Conservation (phyloP, 2,888 invertebrate species). For the Autographa pulchrina region DNA sequence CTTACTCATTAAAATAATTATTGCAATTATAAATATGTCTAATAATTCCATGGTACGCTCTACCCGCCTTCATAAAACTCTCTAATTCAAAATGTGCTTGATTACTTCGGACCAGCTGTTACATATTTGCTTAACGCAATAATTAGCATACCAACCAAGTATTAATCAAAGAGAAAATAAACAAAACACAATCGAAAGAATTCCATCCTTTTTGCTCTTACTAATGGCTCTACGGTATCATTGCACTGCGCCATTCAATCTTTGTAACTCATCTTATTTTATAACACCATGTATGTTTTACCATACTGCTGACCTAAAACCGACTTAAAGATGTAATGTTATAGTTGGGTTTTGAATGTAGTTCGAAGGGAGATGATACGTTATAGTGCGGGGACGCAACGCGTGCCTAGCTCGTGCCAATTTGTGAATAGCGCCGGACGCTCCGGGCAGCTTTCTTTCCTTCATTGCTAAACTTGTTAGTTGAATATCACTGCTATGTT, state of each 20-base stretch:
- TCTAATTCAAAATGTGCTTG: conserved; percentile 23
- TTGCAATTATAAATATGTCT: neutral
- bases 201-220: conserved; percentile 79
- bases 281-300: conserved; percentile 44
- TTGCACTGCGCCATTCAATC: conserved; percentile 83
- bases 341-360: conserved; percentile 58
- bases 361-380: conserved; percentile 52
- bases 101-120: conserved; percentile 22
- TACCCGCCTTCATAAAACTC: conserved; percentile 18
- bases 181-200: conserved; percentile 75
- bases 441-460: conserved; percentile 87
- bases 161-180: conserved; percentile 65
- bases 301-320: conserved; percentile 33
- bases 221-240: conserved; percentile 82
- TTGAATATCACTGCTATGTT: conserved; percentile 83
- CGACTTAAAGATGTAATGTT: conserved; percentile 28
- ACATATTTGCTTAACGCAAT: conserved; percentile 47
- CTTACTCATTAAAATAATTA: neutral
- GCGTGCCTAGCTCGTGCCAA: conserved; percentile 89
- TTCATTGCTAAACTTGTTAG: conserved; percentile 86
- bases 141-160: conserved; percentile 53
- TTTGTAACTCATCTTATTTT: conserved; percentile 74
- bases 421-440: conserved; percentile 88
- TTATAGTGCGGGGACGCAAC: conserved; percentile 65
- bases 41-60: neutral